These are phyloP conservation scores for Fragum whitleyi DNA, from an alignment of 2,888 invertebrate species.

Conservation along the genomic window DNA sequence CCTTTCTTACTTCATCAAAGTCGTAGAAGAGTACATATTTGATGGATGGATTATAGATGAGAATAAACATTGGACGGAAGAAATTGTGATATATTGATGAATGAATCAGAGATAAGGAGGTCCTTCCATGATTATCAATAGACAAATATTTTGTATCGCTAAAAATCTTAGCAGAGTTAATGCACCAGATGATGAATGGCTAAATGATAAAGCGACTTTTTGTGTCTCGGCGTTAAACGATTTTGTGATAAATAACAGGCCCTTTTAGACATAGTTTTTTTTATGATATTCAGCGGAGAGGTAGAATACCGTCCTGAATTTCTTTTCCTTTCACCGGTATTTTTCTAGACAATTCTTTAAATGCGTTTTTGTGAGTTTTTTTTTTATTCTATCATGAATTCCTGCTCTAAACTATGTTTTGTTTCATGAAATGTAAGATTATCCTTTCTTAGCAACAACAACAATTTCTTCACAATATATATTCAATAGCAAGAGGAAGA, in stretches of 20 bases:
- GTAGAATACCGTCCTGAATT: too few relatives aligned
- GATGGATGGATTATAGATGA: slow-evolving; percentile 10
- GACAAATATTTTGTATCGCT: neutral
- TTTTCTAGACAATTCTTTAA: too few relatives aligned
- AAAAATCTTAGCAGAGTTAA: neutral
- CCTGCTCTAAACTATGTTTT: too few relatives aligned
- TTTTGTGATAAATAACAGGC: neutral
- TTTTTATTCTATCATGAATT: too few relatives aligned
- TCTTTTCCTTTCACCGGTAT: too few relatives aligned
- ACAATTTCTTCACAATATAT: too few relatives aligned
- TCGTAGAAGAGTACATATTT: neutral
- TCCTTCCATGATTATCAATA: neutral
- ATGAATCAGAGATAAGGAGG: slow-evolving; percentile 6
- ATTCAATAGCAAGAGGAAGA: too few relatives aligned
- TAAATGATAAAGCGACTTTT: neutral
- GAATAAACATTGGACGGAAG: neutral
- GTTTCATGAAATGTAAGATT: too few relatives aligned
- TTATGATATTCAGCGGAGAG: too few relatives aligned
- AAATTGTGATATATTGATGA: slow-evolving; percentile 3
- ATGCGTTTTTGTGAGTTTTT: too few relatives aligned
- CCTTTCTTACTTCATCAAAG: neutral
- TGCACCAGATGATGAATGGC: neutral
- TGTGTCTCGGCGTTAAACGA: neutral
- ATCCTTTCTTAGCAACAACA: too few relatives aligned
- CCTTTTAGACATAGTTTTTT: neutral